Base-by-base conservation (phyloP, 1,140 invertebrate species). In the Zaprionus davidi region DNA sequence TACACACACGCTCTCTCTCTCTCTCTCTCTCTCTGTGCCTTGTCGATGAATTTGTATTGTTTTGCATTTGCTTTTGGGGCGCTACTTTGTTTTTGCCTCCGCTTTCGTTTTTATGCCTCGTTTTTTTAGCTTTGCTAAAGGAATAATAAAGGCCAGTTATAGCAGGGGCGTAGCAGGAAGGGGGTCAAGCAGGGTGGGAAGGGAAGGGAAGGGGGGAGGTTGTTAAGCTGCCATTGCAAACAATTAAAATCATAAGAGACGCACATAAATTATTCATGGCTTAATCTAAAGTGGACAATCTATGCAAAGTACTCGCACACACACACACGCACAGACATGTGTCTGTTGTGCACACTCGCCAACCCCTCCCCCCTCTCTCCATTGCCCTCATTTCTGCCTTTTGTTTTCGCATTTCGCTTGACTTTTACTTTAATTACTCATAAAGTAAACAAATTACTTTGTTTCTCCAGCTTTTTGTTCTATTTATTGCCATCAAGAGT, bases 181-280 rank as follows among this genome's bases (percentile, higher is more conserved):
- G 31, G 36, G 24, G 46, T 24, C 44, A 34, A 34, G 51, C 1
- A 22, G 44, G 26, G 53, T n/a, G 41, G 15, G 34, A 28, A 26
- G 38, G 31, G 28, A 31, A 51, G 38, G 71, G 51, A 59, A 24
- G 71, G 44, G 63, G 72, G 79, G 76, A 81, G 81, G 78, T 88
- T 85, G 84, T 88, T 90, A 82, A 90, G 90, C 82, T 83, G 88
- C 88, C 90, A 91, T 91, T 91, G 90, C 90, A 91, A 91, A 91
- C 90, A 91, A 91, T 91, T 91, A 91, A 91, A 91, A 91, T 91
- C 90, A 91, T 91, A 91, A 91, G 82, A 91, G 90, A 91, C 88
- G 88, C 88, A 91, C 88, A 91, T 91, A 91, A 91, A 91, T 91
- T 91, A 91, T 91, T 91, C 88, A 91, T 91, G 83, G 81, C 88